Evolutionary conservation across 2,797 vertebrate genomes (phyloP), one percentile per base, ranked within the genome.

Genomic region (Luscinia luscinia): DNA sequence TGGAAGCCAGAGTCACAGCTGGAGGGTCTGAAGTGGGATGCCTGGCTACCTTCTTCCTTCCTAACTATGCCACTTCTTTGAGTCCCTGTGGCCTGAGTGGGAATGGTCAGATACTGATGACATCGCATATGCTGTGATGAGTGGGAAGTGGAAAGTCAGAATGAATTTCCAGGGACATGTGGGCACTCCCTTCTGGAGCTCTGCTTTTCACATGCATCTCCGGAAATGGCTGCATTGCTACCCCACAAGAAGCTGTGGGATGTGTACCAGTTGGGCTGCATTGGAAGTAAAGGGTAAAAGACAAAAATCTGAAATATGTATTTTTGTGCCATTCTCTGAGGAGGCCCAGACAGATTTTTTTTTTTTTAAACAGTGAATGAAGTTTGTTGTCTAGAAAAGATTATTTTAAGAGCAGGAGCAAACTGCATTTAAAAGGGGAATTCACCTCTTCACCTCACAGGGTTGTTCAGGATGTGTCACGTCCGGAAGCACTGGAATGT

Each of bases 61-160:
- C 30, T n/a, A 4, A 27, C 8, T 13, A 17, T 0, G 3, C 8
- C 22, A 54, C 3, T 1, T 12, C 28, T 67, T 59, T 4, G 1
- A 54, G 19, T 43, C 24, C 62, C 49, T 9, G 5, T 2, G 17
- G 54, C 38, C 51, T 72, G 51, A 22, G 24, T 24, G 45, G 61
- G 24, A 78, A 66, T 23, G n/a, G 59, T 19, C 49, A 79, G 24
- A 48, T 8, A 27, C 18, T 2, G 8, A 12, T 3, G 12, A 54
- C n/a, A 76, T 5, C 46, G 16, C 1, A 1, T 16, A 11, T 64
- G 17, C 17, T 72, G 62, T 73, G 41, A 45, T 77, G 58, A 24
- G 11, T 52, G 58, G 45, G 40, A 83, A 77, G 36, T 1, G 1
- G 57, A 27, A 64, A 41, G 74, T 62, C 5, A 4, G 84, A 80